These are phyloP conservation scores for Pseudanteris insignis DNA, from an alignment of 2,888 invertebrate genomes.

Conservation along the genomic window DNA sequence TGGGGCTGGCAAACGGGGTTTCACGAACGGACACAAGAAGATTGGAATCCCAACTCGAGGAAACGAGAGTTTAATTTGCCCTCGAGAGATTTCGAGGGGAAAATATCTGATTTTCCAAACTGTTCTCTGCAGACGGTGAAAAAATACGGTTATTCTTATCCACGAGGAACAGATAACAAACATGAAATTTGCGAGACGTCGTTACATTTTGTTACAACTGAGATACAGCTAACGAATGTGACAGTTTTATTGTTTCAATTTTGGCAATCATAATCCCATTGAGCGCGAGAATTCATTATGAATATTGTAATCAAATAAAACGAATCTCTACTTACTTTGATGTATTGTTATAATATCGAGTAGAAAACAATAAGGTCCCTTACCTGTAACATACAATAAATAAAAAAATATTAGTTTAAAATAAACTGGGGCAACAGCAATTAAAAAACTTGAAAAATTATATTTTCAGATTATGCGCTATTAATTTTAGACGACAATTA, in stretches of 20 bases:
- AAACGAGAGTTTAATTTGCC: slow-evolving; percentile 49
- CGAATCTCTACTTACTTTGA: slow-evolving; percentile 28
- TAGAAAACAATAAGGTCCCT: no score
- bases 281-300: slow-evolving; percentile 23
- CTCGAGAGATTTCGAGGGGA: slow-evolving; percentile 45
- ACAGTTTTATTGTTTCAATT: slow-evolving; percentile 38
- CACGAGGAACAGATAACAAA: slow-evolving; percentile 35
- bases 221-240: slow-evolving; percentile 36
- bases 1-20: slow-evolving; percentile 1
- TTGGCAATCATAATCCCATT: slow-evolving; percentile 35
- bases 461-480: no score
- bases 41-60: slow-evolving; percentile 48
- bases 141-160: slow-evolving; percentile 45
- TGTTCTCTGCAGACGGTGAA: slow-evolving; percentile 43
- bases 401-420: no score
- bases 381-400: slow-evolving; percentile 45
- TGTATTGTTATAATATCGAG: slow-evolving; percentile 19
- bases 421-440: no score
- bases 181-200: slow-evolving; percentile 37
- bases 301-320: slow-evolving; percentile 24
- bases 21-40: slow-evolving; percentile 44
- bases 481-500: no score
- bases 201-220: slow-evolving; percentile 29
- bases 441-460: no score
- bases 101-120: slow-evolving; percentile 45